phyloP scores from a whole-genome alignment of 2,888 invertebrate genomes.

The Drymonia ruficornis region DNA sequence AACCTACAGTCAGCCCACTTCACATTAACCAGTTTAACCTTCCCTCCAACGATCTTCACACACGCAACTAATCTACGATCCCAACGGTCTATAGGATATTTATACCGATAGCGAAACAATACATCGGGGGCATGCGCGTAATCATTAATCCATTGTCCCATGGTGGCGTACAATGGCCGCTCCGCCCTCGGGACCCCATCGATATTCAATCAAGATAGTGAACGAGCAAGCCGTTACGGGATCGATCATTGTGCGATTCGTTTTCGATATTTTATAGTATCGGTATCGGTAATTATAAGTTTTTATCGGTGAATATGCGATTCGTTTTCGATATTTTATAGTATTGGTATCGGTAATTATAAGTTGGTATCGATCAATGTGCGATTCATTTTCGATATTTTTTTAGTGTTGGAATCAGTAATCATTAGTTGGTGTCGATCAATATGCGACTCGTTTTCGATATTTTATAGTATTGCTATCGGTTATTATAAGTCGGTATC shows the following conservation, averaged over 20 bases:
- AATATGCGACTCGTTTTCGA: background rate
- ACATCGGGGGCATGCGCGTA: constrained; percentile 21
- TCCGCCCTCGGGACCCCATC: constrained; percentile 35
- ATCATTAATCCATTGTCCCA: constrained; percentile 39
- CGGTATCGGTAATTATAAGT: constrained; percentile 6
- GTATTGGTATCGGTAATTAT: no score
- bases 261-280: constrained; percentile 33
- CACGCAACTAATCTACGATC: constrained; percentile 4
- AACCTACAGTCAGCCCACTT: background rate
- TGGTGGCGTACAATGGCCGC: constrained; percentile 30
- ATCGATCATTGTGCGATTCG: constrained; percentile 25
- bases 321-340: no score
- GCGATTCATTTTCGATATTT: no score
- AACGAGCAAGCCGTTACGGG: constrained; percentile 33
- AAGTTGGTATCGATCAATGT: no score
- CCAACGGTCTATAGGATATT: background rate
- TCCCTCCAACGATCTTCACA: background rate
- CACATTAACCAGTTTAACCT: background rate
- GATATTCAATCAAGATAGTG: constrained; percentile 45
- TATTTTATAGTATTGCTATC: background rate
- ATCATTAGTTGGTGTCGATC: no score
- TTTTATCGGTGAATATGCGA: no score
- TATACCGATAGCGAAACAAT: constrained; percentile 20
- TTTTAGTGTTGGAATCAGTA: no score
- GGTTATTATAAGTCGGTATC: no score